A percentile compares a stretch with the other conserved stretches of the same genome.
phyloP scores from a whole-genome alignment of 2,113 vertebrate species.

The Pelusios castaneus region DNA sequence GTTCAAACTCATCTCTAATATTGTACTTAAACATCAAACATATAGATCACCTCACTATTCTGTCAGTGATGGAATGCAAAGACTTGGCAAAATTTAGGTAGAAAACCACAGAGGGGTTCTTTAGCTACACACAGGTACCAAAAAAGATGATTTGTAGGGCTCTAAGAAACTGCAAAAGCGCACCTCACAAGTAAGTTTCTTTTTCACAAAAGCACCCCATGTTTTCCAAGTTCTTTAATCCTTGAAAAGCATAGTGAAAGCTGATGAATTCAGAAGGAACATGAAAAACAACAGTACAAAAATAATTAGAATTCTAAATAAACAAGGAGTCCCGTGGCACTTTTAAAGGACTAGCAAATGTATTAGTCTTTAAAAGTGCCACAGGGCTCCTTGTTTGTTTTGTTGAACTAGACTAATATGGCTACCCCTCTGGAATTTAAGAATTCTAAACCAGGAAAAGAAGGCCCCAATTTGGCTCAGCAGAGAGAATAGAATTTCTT shows the following conservation, averaged over 20 bases:
- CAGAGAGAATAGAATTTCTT: not conserved
- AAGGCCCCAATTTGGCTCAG: not conserved
- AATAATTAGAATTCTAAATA: not conserved
- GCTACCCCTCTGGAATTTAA: too few relatives aligned
- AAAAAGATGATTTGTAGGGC: not conserved
- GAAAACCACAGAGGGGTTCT: not conserved
- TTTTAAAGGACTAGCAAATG: too few relatives aligned
- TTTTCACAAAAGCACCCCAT: not conserved
- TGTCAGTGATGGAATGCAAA: not conserved
- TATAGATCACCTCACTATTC: not conserved
- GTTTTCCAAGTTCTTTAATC: not conserved
- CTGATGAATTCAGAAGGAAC: not conserved
- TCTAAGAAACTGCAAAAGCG: not conserved
- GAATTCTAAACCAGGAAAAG: too few relatives aligned
- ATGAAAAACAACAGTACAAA: not conserved
- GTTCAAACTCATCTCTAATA: not conserved
- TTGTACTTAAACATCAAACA: not conserved
- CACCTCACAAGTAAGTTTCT: not conserved
- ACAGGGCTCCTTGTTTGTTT: too few relatives aligned
- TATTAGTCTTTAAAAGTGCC: too few relatives aligned
- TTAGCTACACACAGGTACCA: not conserved
- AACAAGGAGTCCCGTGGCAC: too few relatives aligned
- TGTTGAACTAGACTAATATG: too few relatives aligned
- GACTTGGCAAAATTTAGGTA: rapidly evolving
- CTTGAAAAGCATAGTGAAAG: not conserved